A percentile compares a stretch with the other conserved stretches of the same genome.
Evolutionary conservation across 2,797 vertebrate genomes (phyloP).

Genomic region (Siniperca scherzeri): DNA sequence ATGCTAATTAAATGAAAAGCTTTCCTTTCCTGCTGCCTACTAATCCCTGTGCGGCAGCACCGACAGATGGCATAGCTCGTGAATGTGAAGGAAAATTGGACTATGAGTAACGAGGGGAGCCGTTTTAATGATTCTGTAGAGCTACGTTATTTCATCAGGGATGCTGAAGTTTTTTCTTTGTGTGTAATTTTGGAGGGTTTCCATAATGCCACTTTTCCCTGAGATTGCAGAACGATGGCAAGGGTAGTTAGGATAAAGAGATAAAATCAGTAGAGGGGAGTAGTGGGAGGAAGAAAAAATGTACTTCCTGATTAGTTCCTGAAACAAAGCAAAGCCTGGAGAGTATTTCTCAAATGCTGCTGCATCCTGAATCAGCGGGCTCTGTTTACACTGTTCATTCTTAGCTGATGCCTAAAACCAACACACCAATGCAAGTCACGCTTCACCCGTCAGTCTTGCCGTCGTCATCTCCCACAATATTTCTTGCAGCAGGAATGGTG

Average conservation of each 20-base stretch:
- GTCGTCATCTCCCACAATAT: neutral
- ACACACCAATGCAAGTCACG: neutral
- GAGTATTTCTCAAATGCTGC: neutral
- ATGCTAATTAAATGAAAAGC: constrained; percentile 81
- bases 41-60: constrained; percentile 55
- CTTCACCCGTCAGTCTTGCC: constrained; percentile 8
- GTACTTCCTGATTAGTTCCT: neutral
- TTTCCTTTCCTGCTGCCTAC: constrained; percentile 68
- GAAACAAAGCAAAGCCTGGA: constrained; percentile 9
- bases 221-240: constrained; percentile 26
- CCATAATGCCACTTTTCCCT: constrained; percentile 32
- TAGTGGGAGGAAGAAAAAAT: neutral
- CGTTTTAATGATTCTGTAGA: constrained; percentile 67
- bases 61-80: constrained; percentile 74
- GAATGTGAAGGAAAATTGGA: constrained; percentile 73
- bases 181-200: constrained; percentile 33
- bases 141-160: constrained; percentile 43
- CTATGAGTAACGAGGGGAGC: constrained; percentile 61
- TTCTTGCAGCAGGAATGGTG: constrained; percentile 10
- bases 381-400: constrained; percentile 13
- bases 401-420: neutral
- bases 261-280: constrained; percentile 13
- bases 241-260: constrained; percentile 37
- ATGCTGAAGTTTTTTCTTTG: constrained; percentile 16
- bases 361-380: constrained; percentile 17